phyloP scores from a whole-genome alignment of 1,140 invertebrate species.

The Meloidogyne hapla region DNA sequence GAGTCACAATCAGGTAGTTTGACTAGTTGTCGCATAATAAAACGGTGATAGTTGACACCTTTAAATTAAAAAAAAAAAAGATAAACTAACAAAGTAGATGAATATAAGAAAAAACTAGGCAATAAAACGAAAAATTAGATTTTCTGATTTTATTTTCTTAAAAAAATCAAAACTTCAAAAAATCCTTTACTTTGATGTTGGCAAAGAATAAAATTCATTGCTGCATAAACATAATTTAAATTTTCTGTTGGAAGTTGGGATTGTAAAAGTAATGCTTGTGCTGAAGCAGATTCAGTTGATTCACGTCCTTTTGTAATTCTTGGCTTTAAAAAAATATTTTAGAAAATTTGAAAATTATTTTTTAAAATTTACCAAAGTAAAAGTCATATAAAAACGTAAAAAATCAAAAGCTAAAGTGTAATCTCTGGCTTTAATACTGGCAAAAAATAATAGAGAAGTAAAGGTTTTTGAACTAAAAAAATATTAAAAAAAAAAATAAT shows the following conservation, averaged over 20 bases:
- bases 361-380: constrained; percentile 29
- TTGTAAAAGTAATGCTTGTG: constrained; percentile 8
- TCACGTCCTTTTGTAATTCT: neutral
- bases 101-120: too few species aligned
- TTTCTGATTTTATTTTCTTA: too few species aligned
- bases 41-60: constrained; percentile 58
- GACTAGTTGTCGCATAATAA: constrained; percentile 53
- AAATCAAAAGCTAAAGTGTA: constrained; percentile 59
- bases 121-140: too few species aligned
- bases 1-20: constrained; percentile 52
- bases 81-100: too few species aligned
- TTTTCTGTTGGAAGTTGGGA: neutral
- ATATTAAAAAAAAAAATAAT: constrained; percentile 14
- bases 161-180: neutral
- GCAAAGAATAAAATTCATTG: constrained; percentile 62
- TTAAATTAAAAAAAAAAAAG: too few species aligned
- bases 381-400: constrained; percentile 49
- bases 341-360: constrained; percentile 12
- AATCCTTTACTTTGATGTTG: constrained; percentile 51
- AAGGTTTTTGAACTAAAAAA: constrained; percentile 51
- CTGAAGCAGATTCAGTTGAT: neutral
- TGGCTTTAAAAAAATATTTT: constrained; percentile 28
- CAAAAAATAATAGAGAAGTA: constrained; percentile 52
- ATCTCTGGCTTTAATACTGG: constrained; percentile 53
- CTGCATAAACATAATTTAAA: constrained; percentile 47